A percentile compares a stretch with the other conserved stretches of the same genome.
Evolutionary conservation across 2,113 vertebrate species (phyloP).

Genomic region (Vidua macroura): DNA sequence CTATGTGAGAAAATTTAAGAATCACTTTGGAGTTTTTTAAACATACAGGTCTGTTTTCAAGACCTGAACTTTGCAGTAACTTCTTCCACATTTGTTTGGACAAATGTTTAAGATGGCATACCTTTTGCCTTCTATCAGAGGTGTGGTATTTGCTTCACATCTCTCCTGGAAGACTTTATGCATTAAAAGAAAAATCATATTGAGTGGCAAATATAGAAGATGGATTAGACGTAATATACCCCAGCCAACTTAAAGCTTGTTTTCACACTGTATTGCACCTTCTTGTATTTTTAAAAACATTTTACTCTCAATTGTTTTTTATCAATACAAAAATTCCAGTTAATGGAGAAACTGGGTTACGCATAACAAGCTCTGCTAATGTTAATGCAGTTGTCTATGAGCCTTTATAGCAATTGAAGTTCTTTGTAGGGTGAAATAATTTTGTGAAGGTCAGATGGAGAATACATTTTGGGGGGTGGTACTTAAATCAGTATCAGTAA

Average conservation of each 20-base stretch:
- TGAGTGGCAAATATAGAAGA: background rate
- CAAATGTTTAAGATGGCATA: background rate
- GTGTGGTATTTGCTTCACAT: background rate
- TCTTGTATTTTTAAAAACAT: background rate
- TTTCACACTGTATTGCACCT: background rate
- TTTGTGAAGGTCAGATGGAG: background rate
- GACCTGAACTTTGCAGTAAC: background rate
- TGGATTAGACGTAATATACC: background rate
- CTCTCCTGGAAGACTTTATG: background rate
- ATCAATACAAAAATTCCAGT: background rate
- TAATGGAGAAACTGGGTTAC: background rate
- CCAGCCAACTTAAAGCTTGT: background rate
- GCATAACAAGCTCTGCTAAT: background rate
- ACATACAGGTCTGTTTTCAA: background rate
- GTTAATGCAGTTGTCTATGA: background rate
- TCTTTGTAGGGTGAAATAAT: background rate
- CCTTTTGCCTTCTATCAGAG: background rate
- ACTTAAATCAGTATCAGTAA: background rate
- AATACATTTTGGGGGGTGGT: background rate
- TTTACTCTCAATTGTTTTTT: background rate
- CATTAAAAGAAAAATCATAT: background rate
- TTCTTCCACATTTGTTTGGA: background rate
- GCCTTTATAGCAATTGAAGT: background rate
- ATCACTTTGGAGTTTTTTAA: background rate
- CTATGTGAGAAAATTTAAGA: background rate